phyloP scores from a whole-genome alignment of 2,888 invertebrate genomes.

The Xiphydria camelus region DNA sequence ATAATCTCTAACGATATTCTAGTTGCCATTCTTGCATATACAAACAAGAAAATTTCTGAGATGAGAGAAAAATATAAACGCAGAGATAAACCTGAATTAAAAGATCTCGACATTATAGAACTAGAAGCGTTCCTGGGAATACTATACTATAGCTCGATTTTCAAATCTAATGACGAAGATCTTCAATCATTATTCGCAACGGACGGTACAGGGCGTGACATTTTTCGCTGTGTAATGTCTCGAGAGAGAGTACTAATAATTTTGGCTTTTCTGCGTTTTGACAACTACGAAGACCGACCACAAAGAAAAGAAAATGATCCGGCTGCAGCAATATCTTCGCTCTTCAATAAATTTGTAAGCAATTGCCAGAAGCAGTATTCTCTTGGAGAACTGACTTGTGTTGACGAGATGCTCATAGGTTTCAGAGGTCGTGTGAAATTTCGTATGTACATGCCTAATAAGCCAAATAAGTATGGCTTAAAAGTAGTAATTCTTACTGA shows the following conservation, averaged over 20 bases:
- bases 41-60: neutral
- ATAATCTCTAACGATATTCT: neutral
- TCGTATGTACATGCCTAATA: slow-evolving; percentile 10
- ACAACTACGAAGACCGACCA: slow-evolving; percentile 15
- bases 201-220: slow-evolving; percentile 24
- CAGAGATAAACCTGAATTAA: neutral
- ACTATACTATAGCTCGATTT: slow-evolving; percentile 22
- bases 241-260: slow-evolving; percentile 19
- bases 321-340: slow-evolving; percentile 19
- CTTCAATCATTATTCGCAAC: slow-evolving; percentile 21
- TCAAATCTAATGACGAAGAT: slow-evolving; percentile 28
- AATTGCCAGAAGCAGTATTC: slow-evolving; percentile 18
- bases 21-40: neutral
- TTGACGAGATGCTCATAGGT: neutral
- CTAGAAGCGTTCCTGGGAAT: slow-evolving; percentile 26
- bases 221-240: slow-evolving; percentile 23
- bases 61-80: neutral
- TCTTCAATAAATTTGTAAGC: slow-evolving; percentile 20
- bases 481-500: neutral
- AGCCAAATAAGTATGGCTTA: slow-evolving; percentile 6
- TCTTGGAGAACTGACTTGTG: slow-evolving; percentile 1
- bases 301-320: slow-evolving; percentile 15
- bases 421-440: slow-evolving; percentile 5
- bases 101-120: slow-evolving; percentile 10
- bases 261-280: slow-evolving; percentile 19